A percentile compares a stretch with the other conserved stretches of the same genome.
phyloP scores from a whole-genome alignment of 1,140 invertebrate genomes.

The Atta texana region DNA sequence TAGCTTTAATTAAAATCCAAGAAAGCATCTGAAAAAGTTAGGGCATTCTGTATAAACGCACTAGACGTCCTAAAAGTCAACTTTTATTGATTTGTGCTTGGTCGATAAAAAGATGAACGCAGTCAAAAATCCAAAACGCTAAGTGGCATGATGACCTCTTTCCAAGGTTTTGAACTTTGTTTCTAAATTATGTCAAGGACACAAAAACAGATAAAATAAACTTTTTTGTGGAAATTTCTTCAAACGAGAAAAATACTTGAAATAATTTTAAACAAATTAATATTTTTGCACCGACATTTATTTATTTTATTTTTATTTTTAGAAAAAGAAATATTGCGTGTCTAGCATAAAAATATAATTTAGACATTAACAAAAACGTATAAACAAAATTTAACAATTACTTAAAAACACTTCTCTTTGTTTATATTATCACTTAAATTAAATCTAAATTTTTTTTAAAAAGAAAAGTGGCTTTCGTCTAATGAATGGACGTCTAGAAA shows the following conservation, averaged over 20 bases:
- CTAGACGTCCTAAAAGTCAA: constrained; percentile 80
- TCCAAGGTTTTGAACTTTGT: constrained; percentile 75
- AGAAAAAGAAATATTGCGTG: not conserved
- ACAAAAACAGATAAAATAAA: constrained; percentile 35
- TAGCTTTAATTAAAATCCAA: not conserved
- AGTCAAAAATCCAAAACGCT: constrained; percentile 28
- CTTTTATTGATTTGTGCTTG: constrained; percentile 81
- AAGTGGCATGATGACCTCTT: constrained; percentile 41
- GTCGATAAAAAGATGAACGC: constrained; percentile 47
- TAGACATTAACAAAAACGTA: not conserved
- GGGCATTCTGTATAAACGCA: not conserved
- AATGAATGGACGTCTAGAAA: constrained; percentile 46
- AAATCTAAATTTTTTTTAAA: constrained; percentile 7
- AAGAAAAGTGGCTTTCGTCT: not conserved
- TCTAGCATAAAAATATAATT: not conserved
- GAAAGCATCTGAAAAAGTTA: not conserved
- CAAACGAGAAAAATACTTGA: not conserved
- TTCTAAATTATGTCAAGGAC: constrained; percentile 79
- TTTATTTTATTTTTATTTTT: not conserved
- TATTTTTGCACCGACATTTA: not conserved
- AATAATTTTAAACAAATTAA: not conserved
- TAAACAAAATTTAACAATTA: not conserved
- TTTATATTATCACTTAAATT: not conserved
- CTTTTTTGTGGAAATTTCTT: not conserved
- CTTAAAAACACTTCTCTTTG: not conserved